phyloP scores from a whole-genome alignment of 2,888 invertebrate genomes.

The Malthinus seriepunctatus region DNA sequence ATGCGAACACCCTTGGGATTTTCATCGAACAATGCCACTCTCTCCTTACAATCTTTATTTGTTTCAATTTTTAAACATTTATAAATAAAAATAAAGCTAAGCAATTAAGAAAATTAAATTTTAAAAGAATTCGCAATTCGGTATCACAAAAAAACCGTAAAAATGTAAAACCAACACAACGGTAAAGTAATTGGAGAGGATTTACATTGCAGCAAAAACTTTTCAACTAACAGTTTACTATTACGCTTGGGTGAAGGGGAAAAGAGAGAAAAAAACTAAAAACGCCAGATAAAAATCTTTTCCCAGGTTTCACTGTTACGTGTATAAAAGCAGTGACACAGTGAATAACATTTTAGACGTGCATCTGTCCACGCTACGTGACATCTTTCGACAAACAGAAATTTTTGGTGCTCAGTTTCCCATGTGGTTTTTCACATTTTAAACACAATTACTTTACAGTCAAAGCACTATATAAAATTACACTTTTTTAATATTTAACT shows the following conservation, averaged over 20 bases:
- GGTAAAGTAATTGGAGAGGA: background rate
- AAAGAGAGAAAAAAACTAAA: background rate
- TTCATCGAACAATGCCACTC: slow-evolving; percentile 41
- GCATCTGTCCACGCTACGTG: slow-evolving; percentile 20
- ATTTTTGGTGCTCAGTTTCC: slow-evolving; percentile 8
- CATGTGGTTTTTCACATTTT: background rate
- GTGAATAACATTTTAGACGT: slow-evolving; percentile 18
- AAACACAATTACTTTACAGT: slow-evolving; percentile 2
- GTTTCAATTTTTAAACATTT: too few relatives aligned
- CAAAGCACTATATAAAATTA: too few relatives aligned
- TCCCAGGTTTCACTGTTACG: slow-evolving; percentile 13
- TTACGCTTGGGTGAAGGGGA: background rate
- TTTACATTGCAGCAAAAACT: background rate
- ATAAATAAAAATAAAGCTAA: too few relatives aligned
- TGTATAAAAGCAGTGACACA: slow-evolving; percentile 8
- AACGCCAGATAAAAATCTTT: slow-evolving; percentile 8
- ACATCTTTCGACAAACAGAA: slow-evolving; percentile 16
- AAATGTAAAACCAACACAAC: background rate
- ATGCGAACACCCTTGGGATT: slow-evolving; percentile 49
- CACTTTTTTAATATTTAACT: too few relatives aligned
- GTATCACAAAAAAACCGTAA: background rate
- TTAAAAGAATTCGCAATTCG: too few relatives aligned
- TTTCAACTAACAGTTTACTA: slow-evolving; percentile 6
- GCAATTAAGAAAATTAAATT: too few relatives aligned
- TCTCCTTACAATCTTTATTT: too few relatives aligned